These are phyloP conservation scores for Stichopus chloronotus DNA, from an alignment of 35 echinoderm and acorn worm genomes.

Conservation along the genomic window DNA sequence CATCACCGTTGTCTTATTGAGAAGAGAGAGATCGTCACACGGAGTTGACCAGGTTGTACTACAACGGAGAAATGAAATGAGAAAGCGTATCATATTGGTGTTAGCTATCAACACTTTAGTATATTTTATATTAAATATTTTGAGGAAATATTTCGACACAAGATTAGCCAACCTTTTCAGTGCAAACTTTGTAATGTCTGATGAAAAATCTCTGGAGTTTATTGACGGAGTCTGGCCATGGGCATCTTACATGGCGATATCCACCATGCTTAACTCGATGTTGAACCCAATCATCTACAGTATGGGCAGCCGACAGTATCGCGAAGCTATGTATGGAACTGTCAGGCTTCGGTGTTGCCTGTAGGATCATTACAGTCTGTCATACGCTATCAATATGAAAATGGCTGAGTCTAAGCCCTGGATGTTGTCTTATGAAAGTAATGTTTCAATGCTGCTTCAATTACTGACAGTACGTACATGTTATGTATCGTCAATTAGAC, in stretches of 20 bases:
- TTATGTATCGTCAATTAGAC: too few relatives aligned
- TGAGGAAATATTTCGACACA: conserved; percentile 38
- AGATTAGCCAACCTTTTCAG: not conserved
- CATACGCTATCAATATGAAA: too few relatives aligned
- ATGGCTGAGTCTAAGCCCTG: too few relatives aligned
- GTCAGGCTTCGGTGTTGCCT: not conserved
- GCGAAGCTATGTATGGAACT: conserved; percentile 1
- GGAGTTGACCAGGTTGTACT: not conserved
- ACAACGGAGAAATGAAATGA: not conserved
- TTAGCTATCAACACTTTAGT: conserved; percentile 17
- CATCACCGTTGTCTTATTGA: not conserved
- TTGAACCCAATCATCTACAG: conserved; percentile 42
- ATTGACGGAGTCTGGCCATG: conserved; percentile 24
- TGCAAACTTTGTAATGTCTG: not conserved
- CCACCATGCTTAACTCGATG: conserved; percentile 29
- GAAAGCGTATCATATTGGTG: not conserved
- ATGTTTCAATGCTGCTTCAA: too few relatives aligned
- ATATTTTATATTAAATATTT: conserved; percentile 4
- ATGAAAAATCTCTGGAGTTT: not conserved
- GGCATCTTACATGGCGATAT: conserved; percentile 45
- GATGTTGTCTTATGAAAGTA: too few relatives aligned
- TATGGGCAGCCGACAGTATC: not conserved
- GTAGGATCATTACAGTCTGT: too few relatives aligned
- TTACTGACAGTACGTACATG: too few relatives aligned
- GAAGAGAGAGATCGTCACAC: not conserved